These are phyloP conservation scores for human (Homo sapiens) DNA, from an alignment of 2,113 vertebrate species.

Conservation along the genomic window GRCh38 chr1:99653001-99653500, in stretches of 20 bases:
- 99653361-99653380: neutral
- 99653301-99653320: neutral
- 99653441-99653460: neutral
- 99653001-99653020: neutral
- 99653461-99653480: neutral
- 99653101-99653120: neutral
- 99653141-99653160: neutral
- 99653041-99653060: rapidly evolving
- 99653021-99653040: too few species aligned
- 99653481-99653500: neutral
- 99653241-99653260: neutral
- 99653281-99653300: neutral
- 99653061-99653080: neutral
- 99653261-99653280: neutral
- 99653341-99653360: neutral
- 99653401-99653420: neutral
- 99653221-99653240: neutral
- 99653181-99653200: neutral
- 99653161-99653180: too few species aligned
- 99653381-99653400: neutral
- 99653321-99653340: neutral
- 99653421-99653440: neutral
- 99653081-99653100: neutral
- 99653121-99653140: neutral
- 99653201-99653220: neutral